Evolutionary conservation across 1,140 invertebrate species (phyloP).

Genomic region (Calliphora vicina): DNA sequence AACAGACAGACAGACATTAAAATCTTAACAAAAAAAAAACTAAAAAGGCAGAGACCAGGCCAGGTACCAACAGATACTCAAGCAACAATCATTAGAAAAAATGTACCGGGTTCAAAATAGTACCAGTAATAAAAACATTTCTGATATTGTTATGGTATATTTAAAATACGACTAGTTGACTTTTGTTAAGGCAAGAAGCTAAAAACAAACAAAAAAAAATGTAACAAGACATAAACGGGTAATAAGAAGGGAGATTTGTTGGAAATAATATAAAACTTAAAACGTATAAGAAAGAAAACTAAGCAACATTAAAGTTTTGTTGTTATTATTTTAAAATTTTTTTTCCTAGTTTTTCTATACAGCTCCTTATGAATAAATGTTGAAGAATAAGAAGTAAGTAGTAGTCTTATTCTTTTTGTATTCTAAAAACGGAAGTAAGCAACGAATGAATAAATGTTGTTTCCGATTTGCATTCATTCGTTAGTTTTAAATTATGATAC

Average conservation of each 20-base stretch:
- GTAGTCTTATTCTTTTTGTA: no score
- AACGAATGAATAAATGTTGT: constrained; percentile 40
- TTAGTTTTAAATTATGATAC: constrained; percentile 30
- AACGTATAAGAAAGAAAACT: background rate
- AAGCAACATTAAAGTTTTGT: background rate
- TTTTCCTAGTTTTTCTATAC: background rate
- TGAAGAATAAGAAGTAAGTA: no score
- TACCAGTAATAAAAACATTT: background rate
- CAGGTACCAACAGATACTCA: no score
- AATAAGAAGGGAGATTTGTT: constrained; percentile 9
- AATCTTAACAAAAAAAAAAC: background rate
- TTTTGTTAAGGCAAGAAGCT: background rate
- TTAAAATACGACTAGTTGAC: background rate
- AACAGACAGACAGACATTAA: background rate
- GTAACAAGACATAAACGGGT: background rate
- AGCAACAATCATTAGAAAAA: background rate
- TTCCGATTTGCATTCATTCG: constrained; percentile 40
- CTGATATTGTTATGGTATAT: no score
- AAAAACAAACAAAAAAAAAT: background rate
- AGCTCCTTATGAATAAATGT: background rate
- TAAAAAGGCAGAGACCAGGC: no score
- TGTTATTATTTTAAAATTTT: background rate
- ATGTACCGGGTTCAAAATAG: background rate
- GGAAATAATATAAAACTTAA: background rate
- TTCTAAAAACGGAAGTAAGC: constrained; percentile 34